Evolutionary conservation across 2,113 vertebrate species (phyloP).

Genomic region (Aspidoscelis tigris): DNA sequence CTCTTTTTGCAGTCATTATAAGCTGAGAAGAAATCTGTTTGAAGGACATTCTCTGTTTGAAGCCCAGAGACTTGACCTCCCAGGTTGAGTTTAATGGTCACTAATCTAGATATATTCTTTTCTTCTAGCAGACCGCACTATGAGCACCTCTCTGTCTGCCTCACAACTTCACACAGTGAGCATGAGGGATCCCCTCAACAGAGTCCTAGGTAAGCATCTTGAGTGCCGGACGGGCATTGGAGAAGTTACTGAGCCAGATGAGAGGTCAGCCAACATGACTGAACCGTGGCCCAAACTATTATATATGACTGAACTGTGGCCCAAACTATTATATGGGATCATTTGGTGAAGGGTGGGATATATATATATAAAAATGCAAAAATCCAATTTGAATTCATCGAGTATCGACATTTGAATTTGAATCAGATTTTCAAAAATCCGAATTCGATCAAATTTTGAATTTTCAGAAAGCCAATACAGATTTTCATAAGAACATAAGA

Average conservation of each 20-base stretch:
- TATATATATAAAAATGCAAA: too few relatives aligned
- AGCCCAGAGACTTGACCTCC: not conserved
- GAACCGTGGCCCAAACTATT: too few relatives aligned
- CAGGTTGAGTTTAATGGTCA: too few relatives aligned
- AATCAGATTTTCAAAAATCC: too few relatives aligned
- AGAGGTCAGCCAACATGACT: not conserved
- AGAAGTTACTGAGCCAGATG: not conserved
- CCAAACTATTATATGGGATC: too few relatives aligned
- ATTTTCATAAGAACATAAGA: too few relatives aligned
- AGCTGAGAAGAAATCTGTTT: not conserved
- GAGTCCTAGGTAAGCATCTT: slow-evolving; percentile 87
- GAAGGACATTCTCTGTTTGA: not conserved
- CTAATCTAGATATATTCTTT: not conserved
- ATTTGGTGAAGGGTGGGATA: too few relatives aligned
- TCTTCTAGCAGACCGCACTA: slow-evolving; percentile 85
- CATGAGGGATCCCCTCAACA: slow-evolving; percentile 94
- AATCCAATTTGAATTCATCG: too few relatives aligned
- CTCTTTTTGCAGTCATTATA: not conserved
- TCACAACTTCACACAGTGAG: slow-evolving; percentile 97
- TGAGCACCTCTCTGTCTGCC: slow-evolving; percentile 94
- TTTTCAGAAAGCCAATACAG: too few relatives aligned
- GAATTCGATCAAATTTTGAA: too few relatives aligned
- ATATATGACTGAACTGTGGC: too few relatives aligned
- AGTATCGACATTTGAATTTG: too few relatives aligned
- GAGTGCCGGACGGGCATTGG: not conserved